Percentiles rank a stretch among this genome's conserved stretches.
These are phyloP conservation scores for Drosophila obscura DNA, from an alignment of 1,140 invertebrate species.

Conservation along the genomic window DNA sequence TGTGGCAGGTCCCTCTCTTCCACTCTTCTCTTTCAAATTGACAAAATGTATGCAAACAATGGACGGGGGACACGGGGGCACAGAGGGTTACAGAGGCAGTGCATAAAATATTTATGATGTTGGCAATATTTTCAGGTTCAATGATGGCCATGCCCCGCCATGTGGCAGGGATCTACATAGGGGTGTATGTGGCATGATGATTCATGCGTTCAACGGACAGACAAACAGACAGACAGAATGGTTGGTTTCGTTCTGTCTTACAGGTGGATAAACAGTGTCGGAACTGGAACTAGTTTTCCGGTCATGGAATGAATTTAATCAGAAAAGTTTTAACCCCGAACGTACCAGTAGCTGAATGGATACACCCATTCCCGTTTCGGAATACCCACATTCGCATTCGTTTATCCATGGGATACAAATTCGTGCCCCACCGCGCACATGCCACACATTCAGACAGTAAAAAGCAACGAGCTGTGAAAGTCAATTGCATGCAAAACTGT, in stretches of 20 bases:
- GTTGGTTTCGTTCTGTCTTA: constrained; percentile 16
- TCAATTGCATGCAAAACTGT: constrained; percentile 82
- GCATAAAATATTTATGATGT: constrained; percentile 81
- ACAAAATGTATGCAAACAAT: constrained; percentile 77
- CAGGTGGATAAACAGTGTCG: constrained; percentile 39
- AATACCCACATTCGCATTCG: constrained; percentile 16
- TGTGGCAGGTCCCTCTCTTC: constrained; percentile 22
- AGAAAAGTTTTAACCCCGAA: too few species aligned
- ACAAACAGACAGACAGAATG: constrained; percentile 33
- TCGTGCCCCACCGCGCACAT: constrained; percentile 3
- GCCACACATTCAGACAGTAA: constrained; percentile 67
- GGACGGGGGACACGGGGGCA: neutral
- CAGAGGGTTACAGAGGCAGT: constrained; percentile 28
- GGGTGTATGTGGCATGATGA: constrained; percentile 35
- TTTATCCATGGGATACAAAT: neutral
- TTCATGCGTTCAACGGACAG: constrained; percentile 42
- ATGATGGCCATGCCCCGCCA: constrained; percentile 43
- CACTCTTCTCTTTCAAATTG: constrained; percentile 33
- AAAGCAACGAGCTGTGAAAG: constrained; percentile 81
- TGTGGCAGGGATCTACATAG: constrained; percentile 1
- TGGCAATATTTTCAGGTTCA: constrained; percentile 79
- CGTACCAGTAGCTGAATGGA: too few species aligned
- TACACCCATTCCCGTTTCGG: too few species aligned
- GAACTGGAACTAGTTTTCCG: neutral
- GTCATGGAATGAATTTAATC: too few species aligned